phyloP scores from a whole-genome alignment of 2,113 vertebrate genomes.

The Condylura cristata region DNA sequence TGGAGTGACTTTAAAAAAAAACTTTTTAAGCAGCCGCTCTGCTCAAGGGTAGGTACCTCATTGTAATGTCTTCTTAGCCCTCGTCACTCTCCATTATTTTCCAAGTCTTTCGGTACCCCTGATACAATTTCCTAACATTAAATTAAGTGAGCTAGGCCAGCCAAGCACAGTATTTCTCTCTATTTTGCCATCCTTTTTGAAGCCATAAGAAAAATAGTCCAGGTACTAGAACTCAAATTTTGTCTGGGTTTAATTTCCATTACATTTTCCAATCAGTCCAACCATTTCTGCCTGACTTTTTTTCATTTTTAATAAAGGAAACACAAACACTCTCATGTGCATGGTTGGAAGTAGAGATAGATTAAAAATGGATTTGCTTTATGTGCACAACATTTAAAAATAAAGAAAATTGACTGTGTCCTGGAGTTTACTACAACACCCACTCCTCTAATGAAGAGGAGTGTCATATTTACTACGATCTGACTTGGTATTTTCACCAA shows the following conservation, averaged over 20 bases:
- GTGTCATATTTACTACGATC: not conserved
- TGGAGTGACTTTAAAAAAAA: not conserved
- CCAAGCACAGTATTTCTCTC: conserved; percentile 47
- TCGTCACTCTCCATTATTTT: not conserved
- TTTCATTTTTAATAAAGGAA: conserved; percentile 42
- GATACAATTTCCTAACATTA: conserved; percentile 36
- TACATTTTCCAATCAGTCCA: conserved; percentile 30
- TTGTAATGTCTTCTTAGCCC: not conserved
- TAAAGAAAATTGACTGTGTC: conserved; percentile 18
- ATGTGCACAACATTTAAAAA: conserved; percentile 6
- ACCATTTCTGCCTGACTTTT: not conserved
- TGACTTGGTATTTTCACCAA: conserved; percentile 44
- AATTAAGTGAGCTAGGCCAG: not conserved
- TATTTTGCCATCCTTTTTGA: not conserved
- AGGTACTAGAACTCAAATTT: not conserved
- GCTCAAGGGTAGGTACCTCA: not conserved
- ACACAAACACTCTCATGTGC: not conserved
- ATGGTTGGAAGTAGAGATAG: not conserved
- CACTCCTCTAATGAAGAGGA: not conserved
- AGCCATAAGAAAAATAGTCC: not conserved
- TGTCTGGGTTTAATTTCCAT: conserved; percentile 17
- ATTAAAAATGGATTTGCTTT: not conserved
- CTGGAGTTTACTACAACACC: not conserved
- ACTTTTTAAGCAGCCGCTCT: conserved; percentile 40
- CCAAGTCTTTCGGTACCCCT: conserved; percentile 13